Evolutionary conservation across 2,888 invertebrate genomes (phyloP).

Genomic region (Chorisops tibialis): DNA sequence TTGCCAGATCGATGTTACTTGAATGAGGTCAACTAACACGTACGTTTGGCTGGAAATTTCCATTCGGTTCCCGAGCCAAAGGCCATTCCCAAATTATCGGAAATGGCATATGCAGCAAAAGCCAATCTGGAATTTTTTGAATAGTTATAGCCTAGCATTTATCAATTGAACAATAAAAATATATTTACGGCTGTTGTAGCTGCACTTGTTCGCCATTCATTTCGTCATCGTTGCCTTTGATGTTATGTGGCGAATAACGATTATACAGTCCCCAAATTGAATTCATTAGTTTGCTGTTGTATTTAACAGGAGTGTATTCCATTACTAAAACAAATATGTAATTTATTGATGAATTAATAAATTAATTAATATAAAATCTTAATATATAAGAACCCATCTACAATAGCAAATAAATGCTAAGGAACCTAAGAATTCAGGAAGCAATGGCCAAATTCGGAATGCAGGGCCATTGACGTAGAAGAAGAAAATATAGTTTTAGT

Average conservation of each 20-base stretch:
- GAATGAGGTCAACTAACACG: background rate
- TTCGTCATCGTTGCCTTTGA: constrained; percentile 70
- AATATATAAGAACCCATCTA: no score
- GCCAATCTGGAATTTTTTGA: constrained; percentile 38
- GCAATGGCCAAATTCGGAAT: no score
- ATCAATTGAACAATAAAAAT: background rate
- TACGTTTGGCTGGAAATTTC: constrained; percentile 33
- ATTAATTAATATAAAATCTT: no score
- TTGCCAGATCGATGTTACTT: no score
- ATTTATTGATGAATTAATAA: background rate
- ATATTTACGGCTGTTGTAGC: constrained; percentile 44
- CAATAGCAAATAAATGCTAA: no score
- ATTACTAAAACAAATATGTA: constrained; percentile 52
- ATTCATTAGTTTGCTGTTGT: constrained; percentile 85
- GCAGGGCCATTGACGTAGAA: no score
- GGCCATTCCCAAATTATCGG: constrained; percentile 39
- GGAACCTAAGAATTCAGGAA: no score
- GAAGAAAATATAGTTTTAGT: no score
- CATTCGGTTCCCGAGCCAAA: constrained; percentile 38
- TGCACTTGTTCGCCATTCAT: constrained; percentile 33
- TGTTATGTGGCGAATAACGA: constrained; percentile 82
- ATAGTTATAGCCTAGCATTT: background rate
- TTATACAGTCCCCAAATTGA: constrained; percentile 91
- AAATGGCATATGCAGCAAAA: constrained; percentile 43
- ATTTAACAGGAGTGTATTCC: constrained; percentile 69